Percentiles rank a stretch among this genome's conserved stretches.
phyloP scores from a whole-genome alignment of 2,797 vertebrate genomes.

The Alca torda region DNA sequence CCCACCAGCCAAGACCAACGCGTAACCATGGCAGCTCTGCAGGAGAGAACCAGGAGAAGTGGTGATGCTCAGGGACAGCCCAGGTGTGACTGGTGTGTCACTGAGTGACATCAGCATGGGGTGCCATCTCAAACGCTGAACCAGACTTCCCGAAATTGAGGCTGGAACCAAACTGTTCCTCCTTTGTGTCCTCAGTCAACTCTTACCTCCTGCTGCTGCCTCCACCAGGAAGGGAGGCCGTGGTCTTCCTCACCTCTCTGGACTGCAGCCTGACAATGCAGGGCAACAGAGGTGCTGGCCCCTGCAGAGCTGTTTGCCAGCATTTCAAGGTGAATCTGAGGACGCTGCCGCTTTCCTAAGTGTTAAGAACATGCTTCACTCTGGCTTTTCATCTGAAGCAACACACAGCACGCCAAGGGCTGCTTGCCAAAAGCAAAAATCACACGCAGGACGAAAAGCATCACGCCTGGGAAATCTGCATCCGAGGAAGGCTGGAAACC shows the following conservation, averaged over 20 bases:
- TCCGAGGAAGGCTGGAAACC: conserved; percentile 9
- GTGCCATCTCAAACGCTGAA: neutral
- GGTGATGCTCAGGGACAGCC: neutral
- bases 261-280: neutral
- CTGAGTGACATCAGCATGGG: neutral
- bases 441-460: neutral
- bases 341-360: neutral
- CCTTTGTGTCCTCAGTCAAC: neutral
- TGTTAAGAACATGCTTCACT: neutral
- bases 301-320: neutral
- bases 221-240: neutral
- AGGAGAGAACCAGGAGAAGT: neutral
- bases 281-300: neutral
- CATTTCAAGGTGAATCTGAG: conserved; percentile 27
- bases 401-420: neutral
- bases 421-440: conserved; percentile 30
- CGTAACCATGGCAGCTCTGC: neutral
- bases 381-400: conserved; percentile 32
- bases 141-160: neutral
- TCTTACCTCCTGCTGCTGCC: neutral
- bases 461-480: conserved; percentile 33
- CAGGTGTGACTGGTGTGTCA: neutral
- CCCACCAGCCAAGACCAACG: neutral
- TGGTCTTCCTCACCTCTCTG: neutral
- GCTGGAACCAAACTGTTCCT: neutral